These are phyloP conservation scores for Zosterops pallidus DNA, from an alignment of 2,113 vertebrate species.

Conservation along the genomic window DNA sequence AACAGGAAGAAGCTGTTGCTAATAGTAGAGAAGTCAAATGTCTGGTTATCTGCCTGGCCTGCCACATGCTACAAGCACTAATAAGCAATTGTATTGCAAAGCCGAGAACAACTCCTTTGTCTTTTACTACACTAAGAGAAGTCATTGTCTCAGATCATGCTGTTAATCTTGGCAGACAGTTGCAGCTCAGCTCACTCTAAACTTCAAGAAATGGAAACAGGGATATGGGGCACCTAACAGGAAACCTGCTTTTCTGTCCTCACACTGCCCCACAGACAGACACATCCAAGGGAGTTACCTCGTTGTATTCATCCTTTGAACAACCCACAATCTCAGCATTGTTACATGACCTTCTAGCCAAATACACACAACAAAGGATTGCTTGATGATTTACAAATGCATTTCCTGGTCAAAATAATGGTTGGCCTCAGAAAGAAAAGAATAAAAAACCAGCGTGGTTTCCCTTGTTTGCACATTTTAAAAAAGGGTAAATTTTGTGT, in stretches of 20 bases:
- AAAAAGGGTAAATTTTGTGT: not conserved
- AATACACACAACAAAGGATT: not conserved
- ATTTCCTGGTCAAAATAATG: not conserved
- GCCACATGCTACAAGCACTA: not conserved
- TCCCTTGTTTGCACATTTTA: not conserved
- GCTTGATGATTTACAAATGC: not conserved
- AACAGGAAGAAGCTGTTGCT: not conserved
- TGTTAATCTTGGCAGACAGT: not conserved
- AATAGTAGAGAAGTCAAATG: not conserved
- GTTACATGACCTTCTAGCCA: not conserved
- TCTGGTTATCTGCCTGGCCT: not conserved
- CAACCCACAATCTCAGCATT: not conserved
- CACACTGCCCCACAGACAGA: not conserved
- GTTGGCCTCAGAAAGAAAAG: not conserved
- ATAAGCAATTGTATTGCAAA: not conserved
- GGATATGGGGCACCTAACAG: not conserved
- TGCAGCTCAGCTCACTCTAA: not conserved
- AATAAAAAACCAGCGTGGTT: not conserved
- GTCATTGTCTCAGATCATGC: not conserved
- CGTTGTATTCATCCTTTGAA: not conserved
- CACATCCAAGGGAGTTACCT: not conserved
- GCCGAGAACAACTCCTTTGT: not conserved
- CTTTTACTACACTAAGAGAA: not conserved
- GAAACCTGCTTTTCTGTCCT: not conserved
- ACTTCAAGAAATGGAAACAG: not conserved